Percentiles rank a stretch among this genome's conserved stretches.
Conservation (phyloP, 2,888 invertebrate species). For the Tenthredo distinguenda region DNA sequence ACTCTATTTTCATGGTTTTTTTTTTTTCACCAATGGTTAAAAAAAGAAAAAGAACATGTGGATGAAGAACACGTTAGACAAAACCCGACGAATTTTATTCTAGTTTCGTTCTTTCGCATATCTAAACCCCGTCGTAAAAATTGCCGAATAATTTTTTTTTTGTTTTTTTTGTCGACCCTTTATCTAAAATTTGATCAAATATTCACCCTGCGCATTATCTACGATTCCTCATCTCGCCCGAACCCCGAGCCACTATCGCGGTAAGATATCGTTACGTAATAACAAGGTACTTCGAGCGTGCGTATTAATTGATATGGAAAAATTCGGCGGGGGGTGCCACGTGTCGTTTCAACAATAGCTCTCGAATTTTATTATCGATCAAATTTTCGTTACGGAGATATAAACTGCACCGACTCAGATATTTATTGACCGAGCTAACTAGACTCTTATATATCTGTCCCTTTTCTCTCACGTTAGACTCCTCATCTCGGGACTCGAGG, state of each 20-base stretch:
- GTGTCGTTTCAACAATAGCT: constrained; percentile 1
- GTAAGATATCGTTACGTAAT: constrained; percentile 16
- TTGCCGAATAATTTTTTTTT: too few relatives aligned
- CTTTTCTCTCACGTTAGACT: too few relatives aligned
- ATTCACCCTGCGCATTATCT: background rate
- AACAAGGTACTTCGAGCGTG: background rate
- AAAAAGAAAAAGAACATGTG: background rate
- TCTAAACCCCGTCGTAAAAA: too few relatives aligned
- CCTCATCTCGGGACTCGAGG: too few relatives aligned
- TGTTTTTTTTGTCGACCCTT: background rate
- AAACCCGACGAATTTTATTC: background rate
- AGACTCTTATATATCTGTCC: too few relatives aligned
- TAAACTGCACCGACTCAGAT: too few relatives aligned
- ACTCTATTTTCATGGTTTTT: too few relatives aligned
- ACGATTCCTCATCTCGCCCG: background rate
- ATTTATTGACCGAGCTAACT: too few relatives aligned
- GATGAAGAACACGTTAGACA: background rate
- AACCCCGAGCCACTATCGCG: background rate
- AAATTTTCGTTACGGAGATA: too few relatives aligned
- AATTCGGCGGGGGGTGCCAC: background rate
- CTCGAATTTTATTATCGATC: too few relatives aligned
- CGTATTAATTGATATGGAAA: background rate
- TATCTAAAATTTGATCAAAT: constrained; percentile 5
- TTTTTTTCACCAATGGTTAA: too few relatives aligned
- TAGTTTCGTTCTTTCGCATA: too few relatives aligned